Base-by-base conservation (phyloP, 2,113 vertebrate species). In the Pelvicachromis taeniatus region DNA sequence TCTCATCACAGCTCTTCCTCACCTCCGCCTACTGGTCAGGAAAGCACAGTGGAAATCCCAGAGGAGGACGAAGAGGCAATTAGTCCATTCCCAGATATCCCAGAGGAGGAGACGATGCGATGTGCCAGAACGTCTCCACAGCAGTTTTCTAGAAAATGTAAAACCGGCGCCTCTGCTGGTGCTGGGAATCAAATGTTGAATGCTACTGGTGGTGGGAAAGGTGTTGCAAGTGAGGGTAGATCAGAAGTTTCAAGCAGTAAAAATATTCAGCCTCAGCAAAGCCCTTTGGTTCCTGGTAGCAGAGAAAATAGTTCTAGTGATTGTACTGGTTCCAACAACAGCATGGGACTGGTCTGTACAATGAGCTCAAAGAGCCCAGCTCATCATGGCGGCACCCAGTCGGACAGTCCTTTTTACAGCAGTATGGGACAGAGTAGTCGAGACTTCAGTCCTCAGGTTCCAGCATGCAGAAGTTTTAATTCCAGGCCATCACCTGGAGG, bases 81-180 rank as follows among this genome's bases (percentile, higher is more conserved):
- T 3, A 95, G 92, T 86, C 92, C 95, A 11, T 86, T 92, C 29
- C 88, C 88, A 21, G 93, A 95, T 56, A 61, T 94, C 21, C 83
- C 93, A 38, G 95, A 95, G 48, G 93, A 95, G 85, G 92, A 95
- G 89, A 95, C 94, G 0, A 89, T 95, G 85, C 89, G 79, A 14
- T 96, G 95, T 79, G 95, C 96, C 77, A 88, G 96, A 81, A 96
- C 96, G 0, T 94, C 91, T 77, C 31, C 21, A 54, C 92, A 89
- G 77, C 91, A 92, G 8, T 94, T 86, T 78, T 86, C 77, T 2
- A 90, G 85, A 85, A 87, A 82, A 77, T 12, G 2, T 80, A 86
- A 85, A 78, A 17, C 16, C 23, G 58, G 55, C 75, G 1, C 45
- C 4, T 54, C 54, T 42, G 35, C 35, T 29, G 23, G 33, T 29